Base-by-base conservation (phyloP, 2,888 invertebrate species). In the Tetrapedia diversipes region DNA sequence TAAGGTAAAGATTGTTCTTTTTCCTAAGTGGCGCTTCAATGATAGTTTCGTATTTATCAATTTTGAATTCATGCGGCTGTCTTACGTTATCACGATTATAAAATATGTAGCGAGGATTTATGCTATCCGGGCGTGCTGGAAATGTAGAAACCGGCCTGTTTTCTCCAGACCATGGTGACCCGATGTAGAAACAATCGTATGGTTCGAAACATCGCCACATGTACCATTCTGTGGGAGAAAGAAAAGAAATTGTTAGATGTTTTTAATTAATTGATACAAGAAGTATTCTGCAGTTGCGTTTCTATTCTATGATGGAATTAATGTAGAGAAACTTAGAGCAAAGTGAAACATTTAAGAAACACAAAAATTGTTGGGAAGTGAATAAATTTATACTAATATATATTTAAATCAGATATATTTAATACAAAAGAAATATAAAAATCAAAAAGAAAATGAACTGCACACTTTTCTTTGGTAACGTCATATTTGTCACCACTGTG, bases 161-260 rank as follows among this genome's bases (percentile, higher is more conserved):
- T 81, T 95, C 95, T 0, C 96, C 95, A 0, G 94, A 94, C 97
- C 97, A 97, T 0, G 97, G 97, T 37, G 94, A 93, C 16, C 94
- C 94, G 73, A 96, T 94, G 60, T 96, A 95, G 90, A 96, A 97
- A 89, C 97, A 97, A 4, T 97, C 97, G 84, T 95, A 97, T 0
- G 94, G 94, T 0, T 95, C 95, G 90, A 95, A 97, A 90, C 97
- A 97, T 86, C 94, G 94, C 91, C 91, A 91, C 90, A 91, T 90
- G 80, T 89, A 89, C 91, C 91, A 91, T 75, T 90, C 91, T 91
- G 65, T 43, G 82, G 14, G 11, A 3, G 11, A 41, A 11, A 41
- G 22, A 67, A 16, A 57, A 49, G 16, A 6, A 24, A 49, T 39
- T 32, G n/a, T n/a, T n/a, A n/a, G n/a, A n/a, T n/a, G n/a, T n/a